Conservation (phyloP, 1,140 invertebrate species). For the Pachypsylla venusta region DNA sequence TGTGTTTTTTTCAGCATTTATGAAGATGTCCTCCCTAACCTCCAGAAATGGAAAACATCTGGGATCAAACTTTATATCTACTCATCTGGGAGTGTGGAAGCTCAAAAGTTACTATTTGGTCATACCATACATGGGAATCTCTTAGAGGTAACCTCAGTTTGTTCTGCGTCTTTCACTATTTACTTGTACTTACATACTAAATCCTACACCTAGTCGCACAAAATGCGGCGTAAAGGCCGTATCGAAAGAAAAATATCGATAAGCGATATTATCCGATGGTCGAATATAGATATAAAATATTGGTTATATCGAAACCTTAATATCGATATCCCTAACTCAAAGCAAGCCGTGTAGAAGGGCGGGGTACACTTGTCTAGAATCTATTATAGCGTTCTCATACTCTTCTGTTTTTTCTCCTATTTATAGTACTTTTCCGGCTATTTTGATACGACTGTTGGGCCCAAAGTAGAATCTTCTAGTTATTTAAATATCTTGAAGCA, state of each 20-base stretch:
- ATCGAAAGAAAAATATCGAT: too few relatives aligned
- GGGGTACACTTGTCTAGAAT: not conserved
- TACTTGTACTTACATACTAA: too few relatives aligned
- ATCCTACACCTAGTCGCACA: too few relatives aligned
- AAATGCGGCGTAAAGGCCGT: too few relatives aligned
- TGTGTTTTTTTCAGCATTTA: constrained; percentile 50
- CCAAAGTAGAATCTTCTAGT: constrained; percentile 54
- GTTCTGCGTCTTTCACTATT: too few relatives aligned
- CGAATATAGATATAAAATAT: too few relatives aligned
- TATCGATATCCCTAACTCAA: too few relatives aligned
- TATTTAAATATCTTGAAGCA: constrained; percentile 59
- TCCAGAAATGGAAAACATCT: constrained; percentile 48
- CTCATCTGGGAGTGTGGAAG: constrained; percentile 79
- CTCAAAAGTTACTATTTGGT: constrained; percentile 76
- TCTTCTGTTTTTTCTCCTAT: constrained; percentile 15
- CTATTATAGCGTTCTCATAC: not conserved
- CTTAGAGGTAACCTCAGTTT: constrained; percentile 42
- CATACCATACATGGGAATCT: constrained; percentile 64
- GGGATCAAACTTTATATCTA: constrained; percentile 68
- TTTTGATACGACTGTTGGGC: constrained; percentile 74
- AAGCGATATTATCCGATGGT: too few relatives aligned
- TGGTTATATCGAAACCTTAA: too few relatives aligned
- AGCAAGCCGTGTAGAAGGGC: too few relatives aligned
- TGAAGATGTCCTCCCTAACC: constrained; percentile 58
- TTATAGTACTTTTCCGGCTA: constrained; percentile 55